These are phyloP conservation scores for Macroglossus sobrinus DNA, from an alignment of 2,113 vertebrate species.

Conservation along the genomic window DNA sequence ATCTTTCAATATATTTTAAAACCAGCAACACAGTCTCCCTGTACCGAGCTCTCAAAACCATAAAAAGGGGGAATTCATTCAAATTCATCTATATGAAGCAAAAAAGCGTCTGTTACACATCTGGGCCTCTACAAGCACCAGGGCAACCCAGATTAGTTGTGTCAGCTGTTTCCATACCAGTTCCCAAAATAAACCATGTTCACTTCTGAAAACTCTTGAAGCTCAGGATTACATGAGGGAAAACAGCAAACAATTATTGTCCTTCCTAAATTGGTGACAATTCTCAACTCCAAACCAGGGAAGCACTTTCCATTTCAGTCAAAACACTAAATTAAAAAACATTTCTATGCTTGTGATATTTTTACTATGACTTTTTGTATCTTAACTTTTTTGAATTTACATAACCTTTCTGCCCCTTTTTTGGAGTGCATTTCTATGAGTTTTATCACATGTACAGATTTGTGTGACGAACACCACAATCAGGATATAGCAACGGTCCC, in stretches of 20 bases:
- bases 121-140: background rate
- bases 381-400: background rate
- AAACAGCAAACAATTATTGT: background rate
- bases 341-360: background rate
- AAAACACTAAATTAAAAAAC: background rate
- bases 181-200: background rate
- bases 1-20: slow-evolving; percentile 2
- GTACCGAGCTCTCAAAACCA: background rate
- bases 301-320: background rate
- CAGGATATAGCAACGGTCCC: background rate
- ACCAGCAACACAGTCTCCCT: background rate
- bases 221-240: background rate
- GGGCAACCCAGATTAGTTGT: background rate
- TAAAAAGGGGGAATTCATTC: background rate
- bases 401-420: background rate
- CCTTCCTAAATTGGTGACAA: background rate
- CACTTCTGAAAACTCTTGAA: background rate
- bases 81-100: background rate
- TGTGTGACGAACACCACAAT: background rate
- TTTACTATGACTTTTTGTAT: background rate
- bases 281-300: background rate
- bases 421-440: background rate
- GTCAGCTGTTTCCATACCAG: background rate
- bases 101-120: background rate
- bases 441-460: background rate